Conservation (phyloP, 2,113 vertebrate genomes). For the Promerops cafer region DNA sequence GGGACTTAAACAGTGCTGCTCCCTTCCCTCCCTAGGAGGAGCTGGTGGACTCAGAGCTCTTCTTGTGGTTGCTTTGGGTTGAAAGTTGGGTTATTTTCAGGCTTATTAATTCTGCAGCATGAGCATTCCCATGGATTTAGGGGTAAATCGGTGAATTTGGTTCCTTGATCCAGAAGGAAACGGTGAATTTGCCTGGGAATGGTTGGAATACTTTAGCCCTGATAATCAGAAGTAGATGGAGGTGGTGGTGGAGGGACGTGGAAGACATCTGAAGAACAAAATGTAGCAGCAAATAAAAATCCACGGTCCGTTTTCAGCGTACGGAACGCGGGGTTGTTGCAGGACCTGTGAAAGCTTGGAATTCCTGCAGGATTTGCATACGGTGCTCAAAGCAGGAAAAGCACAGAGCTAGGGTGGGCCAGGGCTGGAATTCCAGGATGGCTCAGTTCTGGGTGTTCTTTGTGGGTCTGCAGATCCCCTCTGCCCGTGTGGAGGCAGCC, state of each 20-base stretch:
- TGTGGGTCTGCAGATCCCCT: not conserved
- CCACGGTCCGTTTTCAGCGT: accelerated
- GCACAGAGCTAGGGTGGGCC: accelerated
- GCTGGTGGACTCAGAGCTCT: not conserved
- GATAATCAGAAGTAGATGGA: not conserved
- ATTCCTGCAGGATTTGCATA: not conserved
- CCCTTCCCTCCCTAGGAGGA: not conserved
- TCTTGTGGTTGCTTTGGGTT: not conserved
- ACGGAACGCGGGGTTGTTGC: accelerated
- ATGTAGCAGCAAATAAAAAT: not conserved
- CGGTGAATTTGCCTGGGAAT: not conserved
- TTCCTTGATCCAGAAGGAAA: not conserved
- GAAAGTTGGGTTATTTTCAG: not conserved
- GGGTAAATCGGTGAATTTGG: not conserved
- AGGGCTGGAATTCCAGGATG: not conserved
- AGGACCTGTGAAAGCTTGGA: not conserved
- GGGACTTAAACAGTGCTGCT: not conserved
- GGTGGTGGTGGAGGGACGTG: not conserved
- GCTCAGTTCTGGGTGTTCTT: not conserved
- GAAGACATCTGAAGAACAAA: not conserved
- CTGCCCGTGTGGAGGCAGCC: not conserved
- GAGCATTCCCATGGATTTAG: not conserved
- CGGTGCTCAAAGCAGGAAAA: not conserved
- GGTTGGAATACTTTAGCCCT: not conserved
- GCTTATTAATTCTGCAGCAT: accelerated